Conservation (phyloP, 2,888 invertebrate genomes). For the Achlya flavicornis region DNA sequence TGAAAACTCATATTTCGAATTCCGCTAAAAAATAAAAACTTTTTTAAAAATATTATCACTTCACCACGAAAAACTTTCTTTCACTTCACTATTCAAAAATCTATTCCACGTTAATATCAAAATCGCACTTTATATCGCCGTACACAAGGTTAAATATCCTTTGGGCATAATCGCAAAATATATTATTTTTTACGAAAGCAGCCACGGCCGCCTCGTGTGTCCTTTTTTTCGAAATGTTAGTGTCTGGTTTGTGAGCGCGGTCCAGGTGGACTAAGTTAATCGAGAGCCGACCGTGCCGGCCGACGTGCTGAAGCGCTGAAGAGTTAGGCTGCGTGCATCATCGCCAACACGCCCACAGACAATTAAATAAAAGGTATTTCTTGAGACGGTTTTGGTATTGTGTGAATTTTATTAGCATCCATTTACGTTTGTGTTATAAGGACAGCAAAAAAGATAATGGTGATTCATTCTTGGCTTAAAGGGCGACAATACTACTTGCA, state of each 20-base stretch:
- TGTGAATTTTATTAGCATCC: neutral
- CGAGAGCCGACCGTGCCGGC: conserved; percentile 31
- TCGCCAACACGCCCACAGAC: conserved; percentile 15
- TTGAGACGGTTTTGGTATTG: neutral
- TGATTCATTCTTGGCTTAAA: no score
- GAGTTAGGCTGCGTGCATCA: conserved; percentile 40
- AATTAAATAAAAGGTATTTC: neutral
- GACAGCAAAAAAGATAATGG: neutral
- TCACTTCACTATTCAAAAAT: neutral
- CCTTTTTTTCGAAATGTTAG: conserved; percentile 6
- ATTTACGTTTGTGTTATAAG: neutral
- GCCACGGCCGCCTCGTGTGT: neutral
- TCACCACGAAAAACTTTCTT: neutral
- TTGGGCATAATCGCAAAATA: neutral
- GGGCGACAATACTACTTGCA: no score
- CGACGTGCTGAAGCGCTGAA: conserved; percentile 47
- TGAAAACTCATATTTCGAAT: neutral
- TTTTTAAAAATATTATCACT: neutral
- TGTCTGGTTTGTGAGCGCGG: conserved; percentile 38
- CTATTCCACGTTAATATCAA: neutral
- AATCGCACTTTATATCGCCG: neutral
- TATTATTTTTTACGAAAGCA: neutral
- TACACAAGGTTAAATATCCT: neutral
- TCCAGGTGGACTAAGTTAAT: conserved; percentile 50
- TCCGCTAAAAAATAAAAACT: neutral